Evolutionary conservation across 2,888 invertebrate species (phyloP).

Genomic region (Phoenoteleia sp.): DNA sequence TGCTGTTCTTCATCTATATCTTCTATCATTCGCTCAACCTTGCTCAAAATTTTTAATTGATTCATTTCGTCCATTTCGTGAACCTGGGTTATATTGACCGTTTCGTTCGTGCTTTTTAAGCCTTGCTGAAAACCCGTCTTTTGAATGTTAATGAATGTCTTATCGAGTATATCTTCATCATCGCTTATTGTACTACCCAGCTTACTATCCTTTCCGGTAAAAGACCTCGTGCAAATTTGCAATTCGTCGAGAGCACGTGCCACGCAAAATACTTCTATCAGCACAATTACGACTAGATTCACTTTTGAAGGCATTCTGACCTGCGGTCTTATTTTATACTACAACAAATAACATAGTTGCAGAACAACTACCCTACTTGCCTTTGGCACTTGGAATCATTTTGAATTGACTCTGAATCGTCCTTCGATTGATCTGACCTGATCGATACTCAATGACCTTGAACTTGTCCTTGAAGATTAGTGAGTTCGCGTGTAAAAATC

Average conservation of each 20-base stretch:
- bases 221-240: constrained; percentile 52
- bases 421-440: not conserved
- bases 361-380: constrained; percentile 19
- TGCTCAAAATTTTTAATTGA: constrained; percentile 16
- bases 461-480: not conserved
- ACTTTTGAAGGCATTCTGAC: constrained; percentile 78
- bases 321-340: not conserved
- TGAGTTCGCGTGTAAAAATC: constrained; percentile 28
- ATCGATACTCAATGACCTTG: constrained; percentile 22
- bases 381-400: constrained; percentile 27
- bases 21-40: not conserved
- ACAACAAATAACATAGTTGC: constrained; percentile 47
- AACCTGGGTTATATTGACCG: not conserved
- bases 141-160: constrained; percentile 6
- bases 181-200: constrained; percentile 16
- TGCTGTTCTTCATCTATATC: constrained; percentile 2
- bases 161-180: constrained; percentile 18
- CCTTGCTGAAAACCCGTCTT: not conserved
- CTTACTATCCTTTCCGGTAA: not conserved
- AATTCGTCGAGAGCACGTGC: constrained; percentile 61
- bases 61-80: constrained; percentile 8
- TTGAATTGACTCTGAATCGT: constrained; percentile 4
- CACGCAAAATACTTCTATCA: constrained; percentile 73
- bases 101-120: not conserved
- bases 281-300: constrained; percentile 81